Conservation (phyloP, 2,113 vertebrate species). For the Anguilla japonica region DNA sequence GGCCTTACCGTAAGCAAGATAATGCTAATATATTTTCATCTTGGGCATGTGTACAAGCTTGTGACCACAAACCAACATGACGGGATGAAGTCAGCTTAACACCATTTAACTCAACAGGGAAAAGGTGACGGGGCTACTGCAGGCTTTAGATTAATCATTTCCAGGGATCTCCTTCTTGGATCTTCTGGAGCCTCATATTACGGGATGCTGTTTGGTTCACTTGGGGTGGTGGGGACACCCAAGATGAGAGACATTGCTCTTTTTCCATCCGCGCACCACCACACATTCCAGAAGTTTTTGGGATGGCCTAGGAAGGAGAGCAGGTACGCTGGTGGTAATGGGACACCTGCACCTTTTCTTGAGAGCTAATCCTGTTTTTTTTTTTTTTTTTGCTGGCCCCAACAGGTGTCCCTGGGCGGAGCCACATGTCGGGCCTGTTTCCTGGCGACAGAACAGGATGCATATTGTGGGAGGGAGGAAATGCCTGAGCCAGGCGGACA, state of each 20-base stretch:
- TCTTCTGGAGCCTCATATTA: not conserved
- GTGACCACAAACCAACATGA: not conserved
- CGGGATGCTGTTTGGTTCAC: not conserved
- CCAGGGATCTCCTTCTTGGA: not conserved
- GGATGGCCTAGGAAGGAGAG: not conserved
- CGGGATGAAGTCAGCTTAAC: not conserved
- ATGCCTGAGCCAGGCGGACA: not conserved
- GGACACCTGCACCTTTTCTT: not conserved
- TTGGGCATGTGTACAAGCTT: not conserved
- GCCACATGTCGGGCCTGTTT: not conserved
- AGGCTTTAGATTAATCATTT: not conserved
- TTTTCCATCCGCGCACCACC: not conserved
- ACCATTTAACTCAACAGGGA: not conserved
- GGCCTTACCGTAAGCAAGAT: not conserved
- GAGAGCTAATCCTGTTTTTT: not conserved
- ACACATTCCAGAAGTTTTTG: not conserved
- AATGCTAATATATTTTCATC: not conserved
- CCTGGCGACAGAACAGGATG: not conserved
- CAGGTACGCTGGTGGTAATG: not conserved
- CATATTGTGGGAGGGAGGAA: constrained; percentile 1
- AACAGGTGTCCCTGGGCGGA: not conserved
- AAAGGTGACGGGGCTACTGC: not conserved
- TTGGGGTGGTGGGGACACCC: not conserved
- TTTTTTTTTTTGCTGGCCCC: not conserved
- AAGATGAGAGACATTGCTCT: not conserved